phyloP scores from a whole-genome alignment of 1,140 invertebrate species.

The Drosophila nikananu region DNA sequence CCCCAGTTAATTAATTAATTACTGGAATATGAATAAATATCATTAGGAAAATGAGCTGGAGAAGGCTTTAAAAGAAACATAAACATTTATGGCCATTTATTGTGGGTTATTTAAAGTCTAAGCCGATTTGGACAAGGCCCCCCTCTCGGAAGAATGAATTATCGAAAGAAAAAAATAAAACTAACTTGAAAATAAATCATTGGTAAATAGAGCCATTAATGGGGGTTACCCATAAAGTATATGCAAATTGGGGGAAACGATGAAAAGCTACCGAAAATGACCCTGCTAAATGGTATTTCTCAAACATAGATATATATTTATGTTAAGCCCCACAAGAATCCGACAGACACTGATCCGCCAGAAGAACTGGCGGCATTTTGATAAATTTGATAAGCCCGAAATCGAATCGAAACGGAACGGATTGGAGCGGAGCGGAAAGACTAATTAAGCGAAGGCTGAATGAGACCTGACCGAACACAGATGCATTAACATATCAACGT shows the following conservation, averaged over 20 bases:
- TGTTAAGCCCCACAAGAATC: conserved; percentile 12
- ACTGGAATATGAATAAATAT: conserved; percentile 20
- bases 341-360: conserved; percentile 42
- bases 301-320: not conserved
- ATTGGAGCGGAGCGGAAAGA: conserved; percentile 38
- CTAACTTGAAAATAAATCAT: conserved; percentile 9
- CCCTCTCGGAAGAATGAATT: conserved; percentile 3
- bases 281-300: conserved; percentile 28
- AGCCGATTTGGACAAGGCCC: conserved; percentile 1
- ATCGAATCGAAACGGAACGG: conserved; percentile 8
- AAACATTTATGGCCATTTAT: conserved; percentile 14
- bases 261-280: conserved; percentile 45
- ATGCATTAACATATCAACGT: conserved; percentile 65
- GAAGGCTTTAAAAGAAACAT: not conserved
- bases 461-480: conserved; percentile 23
- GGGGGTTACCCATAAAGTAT: conserved; percentile 13
- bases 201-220: conserved; percentile 38
- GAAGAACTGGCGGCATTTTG: conserved; percentile 40
- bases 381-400: conserved; percentile 76
- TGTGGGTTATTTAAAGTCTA: conserved; percentile 8
- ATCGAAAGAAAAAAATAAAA: not conserved
- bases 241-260: conserved; percentile 33
- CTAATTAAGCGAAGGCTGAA: conserved; percentile 78
- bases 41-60: not conserved
- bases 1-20: conserved; percentile 3